phyloP scores from a whole-genome alignment of 2,888 invertebrate species.

The Drosophila maculinotata region DNA sequence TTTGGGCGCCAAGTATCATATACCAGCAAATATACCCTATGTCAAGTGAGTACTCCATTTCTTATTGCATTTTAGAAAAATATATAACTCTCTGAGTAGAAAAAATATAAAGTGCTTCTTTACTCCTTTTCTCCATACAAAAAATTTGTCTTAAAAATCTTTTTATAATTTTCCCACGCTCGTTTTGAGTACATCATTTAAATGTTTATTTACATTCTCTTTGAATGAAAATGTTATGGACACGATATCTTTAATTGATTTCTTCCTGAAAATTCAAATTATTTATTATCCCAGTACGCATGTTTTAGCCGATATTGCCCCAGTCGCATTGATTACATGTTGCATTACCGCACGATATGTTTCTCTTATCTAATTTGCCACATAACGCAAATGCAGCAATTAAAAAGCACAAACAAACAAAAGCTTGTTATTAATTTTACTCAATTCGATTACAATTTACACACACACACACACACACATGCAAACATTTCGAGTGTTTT shows the following conservation, averaged over 20 bases:
- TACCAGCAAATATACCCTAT: constrained; percentile 95
- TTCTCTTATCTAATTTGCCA: constrained; percentile 60
- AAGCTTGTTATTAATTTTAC: constrained; percentile 65
- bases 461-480: constrained; percentile 19
- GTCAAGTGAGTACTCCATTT: constrained; percentile 90
- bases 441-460: constrained; percentile 67
- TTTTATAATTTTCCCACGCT: not conserved
- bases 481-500: constrained; percentile 60
- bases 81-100: not conserved
- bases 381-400: constrained; percentile 68
- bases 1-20: constrained; percentile 96
- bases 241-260: too few relatives aligned
- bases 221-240: too few relatives aligned
- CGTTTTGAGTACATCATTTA: not conserved
- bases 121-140: too few relatives aligned
- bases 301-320: not conserved
- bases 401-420: constrained; percentile 47
- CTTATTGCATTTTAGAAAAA: not conserved
- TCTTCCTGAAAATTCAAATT: not conserved
- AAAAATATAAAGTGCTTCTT: too few relatives aligned
- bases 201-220: not conserved
- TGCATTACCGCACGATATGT: constrained; percentile 50
- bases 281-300: not conserved
- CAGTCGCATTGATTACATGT: constrained; percentile 23
- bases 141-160: too few relatives aligned